These are phyloP conservation scores for Poeciliopsis presidionis DNA, from an alignment of 2,797 vertebrate species.

Conservation along the genomic window DNA sequence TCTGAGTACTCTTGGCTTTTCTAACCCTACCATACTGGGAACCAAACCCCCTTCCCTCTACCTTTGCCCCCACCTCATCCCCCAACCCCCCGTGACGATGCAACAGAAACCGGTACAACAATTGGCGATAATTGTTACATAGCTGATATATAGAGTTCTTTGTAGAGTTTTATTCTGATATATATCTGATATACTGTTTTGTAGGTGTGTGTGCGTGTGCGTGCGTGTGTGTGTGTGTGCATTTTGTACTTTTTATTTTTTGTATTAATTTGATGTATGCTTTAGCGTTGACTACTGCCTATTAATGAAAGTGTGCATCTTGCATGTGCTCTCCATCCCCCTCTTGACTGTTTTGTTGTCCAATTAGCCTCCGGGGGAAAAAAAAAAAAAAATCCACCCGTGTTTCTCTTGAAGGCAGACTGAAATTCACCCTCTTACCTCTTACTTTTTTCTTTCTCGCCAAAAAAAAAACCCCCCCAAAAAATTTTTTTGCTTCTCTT, in stretches of 20 bases:
- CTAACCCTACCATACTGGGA: constrained; percentile 78
- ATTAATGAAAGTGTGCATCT: constrained; percentile 79
- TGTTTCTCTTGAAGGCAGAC: constrained; percentile 21
- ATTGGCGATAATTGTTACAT: constrained; percentile 80
- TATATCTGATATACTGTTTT: constrained; percentile 77
- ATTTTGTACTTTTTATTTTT: constrained; percentile 85
- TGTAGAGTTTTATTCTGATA: constrained; percentile 87
- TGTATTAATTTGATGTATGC: constrained; percentile 84
- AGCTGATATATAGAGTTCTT: constrained; percentile 82
- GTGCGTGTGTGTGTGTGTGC: constrained; percentile 76
- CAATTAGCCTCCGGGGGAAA: constrained; percentile 51
- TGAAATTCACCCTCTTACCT: constrained; percentile 12
- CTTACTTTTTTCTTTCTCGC: neutral
- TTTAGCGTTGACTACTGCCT: constrained; percentile 85
- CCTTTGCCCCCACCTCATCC: neutral
- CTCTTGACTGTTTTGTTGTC: constrained; percentile 56
- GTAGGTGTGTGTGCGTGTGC: constrained; percentile 79
- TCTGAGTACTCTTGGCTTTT: constrained; percentile 83
- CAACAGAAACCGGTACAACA: constrained; percentile 74
- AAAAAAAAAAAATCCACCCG: constrained; percentile 40
- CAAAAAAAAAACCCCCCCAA: neutral
- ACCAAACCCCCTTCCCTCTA: constrained; percentile 52
- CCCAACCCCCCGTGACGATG: constrained; percentile 67
- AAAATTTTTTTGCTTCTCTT: constrained; percentile 20
- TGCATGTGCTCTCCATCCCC: constrained; percentile 76